phyloP scores from a whole-genome alignment of 2,888 invertebrate genomes.

The Amiota mariae region DNA sequence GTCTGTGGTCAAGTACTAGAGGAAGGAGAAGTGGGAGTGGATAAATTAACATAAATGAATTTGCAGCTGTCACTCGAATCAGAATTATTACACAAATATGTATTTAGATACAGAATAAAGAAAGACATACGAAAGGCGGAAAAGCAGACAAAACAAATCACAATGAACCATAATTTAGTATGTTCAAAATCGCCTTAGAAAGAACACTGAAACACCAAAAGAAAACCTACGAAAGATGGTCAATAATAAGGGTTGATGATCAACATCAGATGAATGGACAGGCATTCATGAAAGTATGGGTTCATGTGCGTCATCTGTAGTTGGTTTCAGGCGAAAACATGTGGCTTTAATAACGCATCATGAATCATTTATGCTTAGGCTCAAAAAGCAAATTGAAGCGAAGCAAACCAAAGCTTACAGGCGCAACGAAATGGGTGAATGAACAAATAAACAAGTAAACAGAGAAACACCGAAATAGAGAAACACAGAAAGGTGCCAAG shows the following conservation, averaged over 20 bases:
- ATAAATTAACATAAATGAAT: slow-evolving; percentile 65
- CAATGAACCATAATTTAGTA: slow-evolving; percentile 53
- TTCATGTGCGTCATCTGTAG: slow-evolving; percentile 12
- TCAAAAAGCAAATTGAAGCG: neutral
- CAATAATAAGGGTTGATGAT: slow-evolving; percentile 51
- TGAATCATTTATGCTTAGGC: slow-evolving; percentile 61
- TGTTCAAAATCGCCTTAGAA: neutral
- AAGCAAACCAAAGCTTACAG: slow-evolving; percentile 29
- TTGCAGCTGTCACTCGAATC: slow-evolving; percentile 58
- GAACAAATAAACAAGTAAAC: neutral
- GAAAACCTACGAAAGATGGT: neutral
- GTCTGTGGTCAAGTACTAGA: slow-evolving; percentile 55
- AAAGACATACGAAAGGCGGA: neutral
- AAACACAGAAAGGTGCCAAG: slow-evolving; percentile 52
- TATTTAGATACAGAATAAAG: neutral
- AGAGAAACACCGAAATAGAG: neutral
- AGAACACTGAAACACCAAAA: neutral
- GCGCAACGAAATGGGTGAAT: neutral
- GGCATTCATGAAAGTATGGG: neutral
- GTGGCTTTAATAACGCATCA: slow-evolving; percentile 57
- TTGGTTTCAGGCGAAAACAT: slow-evolving; percentile 46
- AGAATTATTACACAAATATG: slow-evolving; percentile 49
- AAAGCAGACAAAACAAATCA: slow-evolving; percentile 43
- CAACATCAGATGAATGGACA: slow-evolving; percentile 39
- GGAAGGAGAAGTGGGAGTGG: slow-evolving; percentile 34